phyloP scores from a whole-genome alignment of 2,113 vertebrate species.

The Lethenteron reissneri region DNA sequence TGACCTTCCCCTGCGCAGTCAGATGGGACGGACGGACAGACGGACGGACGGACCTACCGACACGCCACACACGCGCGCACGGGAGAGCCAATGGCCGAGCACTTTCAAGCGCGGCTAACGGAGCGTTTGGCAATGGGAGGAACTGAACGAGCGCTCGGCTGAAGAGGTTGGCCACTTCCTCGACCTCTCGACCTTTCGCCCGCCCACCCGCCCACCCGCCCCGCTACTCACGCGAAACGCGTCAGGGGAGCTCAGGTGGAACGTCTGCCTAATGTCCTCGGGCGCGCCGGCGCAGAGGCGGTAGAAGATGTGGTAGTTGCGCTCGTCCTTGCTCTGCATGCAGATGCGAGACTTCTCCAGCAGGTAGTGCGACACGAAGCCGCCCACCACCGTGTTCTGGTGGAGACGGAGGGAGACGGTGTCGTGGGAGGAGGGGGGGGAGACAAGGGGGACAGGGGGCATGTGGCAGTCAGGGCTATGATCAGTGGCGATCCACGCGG shows the following conservation, averaged over 20 bases:
- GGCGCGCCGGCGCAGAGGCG: slow-evolving; percentile 74
- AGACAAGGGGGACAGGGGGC: neutral
- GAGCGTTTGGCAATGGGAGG: no score
- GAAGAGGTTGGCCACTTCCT: no score
- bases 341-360: slow-evolving; percentile 96
- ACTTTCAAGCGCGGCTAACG: no score
- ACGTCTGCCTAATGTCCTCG: slow-evolving; percentile 62
- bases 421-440: neutral
- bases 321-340: slow-evolving; percentile 71
- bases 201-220: no score
- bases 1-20: no score
- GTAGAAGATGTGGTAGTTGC: slow-evolving; percentile 97
- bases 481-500: no score
- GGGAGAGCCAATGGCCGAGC: no score
- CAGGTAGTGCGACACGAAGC: slow-evolving; percentile 93
- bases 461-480: neutral
- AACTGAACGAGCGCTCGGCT: no score
- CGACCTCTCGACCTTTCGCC: no score
- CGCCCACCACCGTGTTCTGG: slow-evolving; percentile 72
- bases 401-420: slow-evolving; percentile 12
- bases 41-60: no score
- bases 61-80: no score
- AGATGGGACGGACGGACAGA: no score
- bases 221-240: slow-evolving; percentile 52
- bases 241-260: slow-evolving; percentile 66